Base-by-base conservation (phyloP, 2,113 vertebrate genomes). In the Dendropsophus ebraccatus region DNA sequence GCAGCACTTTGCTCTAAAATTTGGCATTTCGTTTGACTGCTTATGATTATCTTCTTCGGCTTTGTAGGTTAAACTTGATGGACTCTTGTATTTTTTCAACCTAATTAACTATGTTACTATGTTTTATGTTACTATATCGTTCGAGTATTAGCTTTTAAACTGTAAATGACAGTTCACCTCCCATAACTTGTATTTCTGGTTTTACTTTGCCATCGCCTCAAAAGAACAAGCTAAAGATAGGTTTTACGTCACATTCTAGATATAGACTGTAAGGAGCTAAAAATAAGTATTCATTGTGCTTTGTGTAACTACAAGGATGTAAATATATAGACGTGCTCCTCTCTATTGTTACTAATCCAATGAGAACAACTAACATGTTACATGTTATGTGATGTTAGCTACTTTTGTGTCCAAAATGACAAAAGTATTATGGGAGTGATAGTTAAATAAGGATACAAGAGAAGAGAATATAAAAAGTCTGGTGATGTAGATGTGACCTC, bases 181-280 rank as follows among this genome's bases (percentile, higher is more conserved):
- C 25, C 30, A 30, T 30, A 62, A 62, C 82, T 75, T 45, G 82
- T 75, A 74, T 75, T 76, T 84, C 82, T 41, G 17, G 82, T 84
- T 84, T 62, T 25, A 47, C 41, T 76, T 28, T 84, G 8, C 60
- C 11, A 1, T 54, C 17, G 25, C 5, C 25, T 35, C 4, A 30
- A 14, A 32, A 49, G 52, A 62, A 75, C 32, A 83, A n/a, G 8
- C 70, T 21, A 70, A 19, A 23, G 50, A 74, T 49, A 41, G 25
- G 35, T 35, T 84, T 75, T 62, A 60, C 52, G 54, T 62, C 82
- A 62, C 30, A 19, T 41, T 74, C 14, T 60, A 35, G 13, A 25
- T 19, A 69, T 32, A 25, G 49, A 10, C 50, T 35, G 10, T n/a
- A 50, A 11, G 3, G 11, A 82, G 25, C 37, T 35, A 37, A 72